These are phyloP conservation scores for Phrynocephalus forsythii DNA, from an alignment of 2,797 vertebrate species.

Conservation along the genomic window DNA sequence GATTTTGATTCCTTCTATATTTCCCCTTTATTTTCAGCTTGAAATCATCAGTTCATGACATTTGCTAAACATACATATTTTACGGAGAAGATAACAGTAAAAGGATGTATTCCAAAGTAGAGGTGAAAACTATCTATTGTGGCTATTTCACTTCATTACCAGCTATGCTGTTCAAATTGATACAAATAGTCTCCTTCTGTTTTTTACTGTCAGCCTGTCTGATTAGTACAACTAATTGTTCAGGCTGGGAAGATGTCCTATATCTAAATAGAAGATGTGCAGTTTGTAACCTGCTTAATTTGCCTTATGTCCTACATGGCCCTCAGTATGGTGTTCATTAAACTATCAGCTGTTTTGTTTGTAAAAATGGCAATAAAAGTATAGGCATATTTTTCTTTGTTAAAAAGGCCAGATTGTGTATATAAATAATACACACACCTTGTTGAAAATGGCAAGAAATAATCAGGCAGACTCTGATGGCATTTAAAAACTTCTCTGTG, in stretches of 20 bases:
- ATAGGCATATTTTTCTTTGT: slow-evolving; percentile 83
- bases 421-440: slow-evolving; percentile 76
- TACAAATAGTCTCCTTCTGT: slow-evolving; percentile 86
- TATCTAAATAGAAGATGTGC: slow-evolving; percentile 78
- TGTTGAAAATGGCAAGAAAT: slow-evolving; percentile 58
- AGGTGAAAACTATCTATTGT: slow-evolving; percentile 72
- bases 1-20: slow-evolving; percentile 50
- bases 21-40: slow-evolving; percentile 61
- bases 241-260: slow-evolving; percentile 74
- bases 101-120: slow-evolving; percentile 66
- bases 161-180: slow-evolving; percentile 82
- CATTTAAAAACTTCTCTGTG: slow-evolving; percentile 44
- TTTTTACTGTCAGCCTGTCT: slow-evolving; percentile 80
- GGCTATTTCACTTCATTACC: slow-evolving; percentile 80
- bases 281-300: slow-evolving; percentile 83
- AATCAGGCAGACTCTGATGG: slow-evolving; percentile 14
- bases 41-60: slow-evolving; percentile 69
- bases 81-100: slow-evolving; percentile 31
- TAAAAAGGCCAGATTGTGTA: slow-evolving; percentile 80
- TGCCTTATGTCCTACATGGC: slow-evolving; percentile 82
- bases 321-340: slow-evolving; percentile 84
- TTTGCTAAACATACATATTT: slow-evolving; percentile 59
- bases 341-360: slow-evolving; percentile 82
- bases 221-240: slow-evolving; percentile 79
- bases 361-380: slow-evolving; percentile 73